Evolutionary conservation across 2,113 vertebrate species (phyloP).

Genomic region (Gnathonemus echidnorhynchus): DNA sequence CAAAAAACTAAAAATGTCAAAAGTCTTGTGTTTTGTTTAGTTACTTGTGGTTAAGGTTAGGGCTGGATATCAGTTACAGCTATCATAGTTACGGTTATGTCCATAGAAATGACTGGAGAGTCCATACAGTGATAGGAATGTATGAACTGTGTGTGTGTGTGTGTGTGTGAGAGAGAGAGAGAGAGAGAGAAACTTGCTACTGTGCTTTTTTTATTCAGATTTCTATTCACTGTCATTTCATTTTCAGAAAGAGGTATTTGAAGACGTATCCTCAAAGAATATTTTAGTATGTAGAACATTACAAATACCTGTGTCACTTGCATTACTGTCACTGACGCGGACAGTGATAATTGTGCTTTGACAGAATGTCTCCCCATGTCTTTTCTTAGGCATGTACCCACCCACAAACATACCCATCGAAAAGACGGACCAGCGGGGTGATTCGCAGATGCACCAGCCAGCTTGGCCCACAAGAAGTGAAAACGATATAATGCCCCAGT

Average conservation of each 20-base stretch:
- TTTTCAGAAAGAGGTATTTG: background rate
- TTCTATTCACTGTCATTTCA: background rate
- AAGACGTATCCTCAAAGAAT: background rate
- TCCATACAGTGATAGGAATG: background rate
- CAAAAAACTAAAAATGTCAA: too few relatives aligned
- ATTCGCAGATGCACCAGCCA: conserved; percentile 55
- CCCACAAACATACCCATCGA: conserved; percentile 84
- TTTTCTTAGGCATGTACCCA: conserved; percentile 65
- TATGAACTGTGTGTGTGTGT: background rate
- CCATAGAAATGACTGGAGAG: background rate
- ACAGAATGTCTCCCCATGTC: conserved; percentile 6
- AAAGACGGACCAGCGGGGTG: conserved; percentile 71
- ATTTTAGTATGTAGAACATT: background rate
- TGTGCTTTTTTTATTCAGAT: background rate
- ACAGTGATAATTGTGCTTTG: background rate
- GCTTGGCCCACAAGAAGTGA: conserved; percentile 73
- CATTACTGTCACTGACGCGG: background rate
- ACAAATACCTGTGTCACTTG: background rate
- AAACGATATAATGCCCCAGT: conserved; percentile 73
- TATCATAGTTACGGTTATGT: background rate
- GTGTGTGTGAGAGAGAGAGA: background rate
- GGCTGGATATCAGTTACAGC: background rate
- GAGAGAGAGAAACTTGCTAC: background rate
- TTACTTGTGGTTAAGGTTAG: too few relatives aligned
- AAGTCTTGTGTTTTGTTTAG: too few relatives aligned